phyloP scores from a whole-genome alignment of 2,888 invertebrate species.

The Polyploca ridens region DNA sequence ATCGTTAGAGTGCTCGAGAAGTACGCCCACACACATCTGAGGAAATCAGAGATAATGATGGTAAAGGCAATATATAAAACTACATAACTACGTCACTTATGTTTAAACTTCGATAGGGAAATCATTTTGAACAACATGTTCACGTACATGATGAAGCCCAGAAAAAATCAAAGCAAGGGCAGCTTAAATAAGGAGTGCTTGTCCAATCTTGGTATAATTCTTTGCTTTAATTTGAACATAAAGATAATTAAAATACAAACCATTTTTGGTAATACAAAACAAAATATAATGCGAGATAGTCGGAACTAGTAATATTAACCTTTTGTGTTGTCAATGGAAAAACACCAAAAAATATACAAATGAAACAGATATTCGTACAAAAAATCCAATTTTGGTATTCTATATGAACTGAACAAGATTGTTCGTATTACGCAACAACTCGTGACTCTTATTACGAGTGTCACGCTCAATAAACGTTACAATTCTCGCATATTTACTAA shows the following conservation, averaged over 20 bases:
- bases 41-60: slow-evolving; percentile 15
- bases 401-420: slow-evolving; percentile 64
- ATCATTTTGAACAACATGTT: not conserved
- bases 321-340: slow-evolving; percentile 25
- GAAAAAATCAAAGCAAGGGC: too few relatives aligned
- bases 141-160: not conserved
- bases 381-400: slow-evolving; percentile 56
- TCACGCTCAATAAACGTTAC: slow-evolving; percentile 59
- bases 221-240: too few relatives aligned
- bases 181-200: too few relatives aligned
- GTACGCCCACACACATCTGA: slow-evolving; percentile 13
- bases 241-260: too few relatives aligned
- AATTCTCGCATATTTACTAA: slow-evolving; percentile 46
- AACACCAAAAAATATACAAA: slow-evolving; percentile 33
- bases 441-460: slow-evolving; percentile 77
- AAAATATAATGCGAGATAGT: too few relatives aligned
- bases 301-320: slow-evolving; percentile 14
- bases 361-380: slow-evolving; percentile 32
- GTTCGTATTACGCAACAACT: slow-evolving; percentile 78
- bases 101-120: not conserved
- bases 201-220: too few relatives aligned
- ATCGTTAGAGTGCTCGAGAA: slow-evolving; percentile 24
- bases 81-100: not conserved
- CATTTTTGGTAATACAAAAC: too few relatives aligned
- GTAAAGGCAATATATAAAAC: not conserved